Percentiles rank a stretch among this genome's conserved stretches.
Conservation (phyloP, 2,888 invertebrate species). For the Nysson spinosus region DNA sequence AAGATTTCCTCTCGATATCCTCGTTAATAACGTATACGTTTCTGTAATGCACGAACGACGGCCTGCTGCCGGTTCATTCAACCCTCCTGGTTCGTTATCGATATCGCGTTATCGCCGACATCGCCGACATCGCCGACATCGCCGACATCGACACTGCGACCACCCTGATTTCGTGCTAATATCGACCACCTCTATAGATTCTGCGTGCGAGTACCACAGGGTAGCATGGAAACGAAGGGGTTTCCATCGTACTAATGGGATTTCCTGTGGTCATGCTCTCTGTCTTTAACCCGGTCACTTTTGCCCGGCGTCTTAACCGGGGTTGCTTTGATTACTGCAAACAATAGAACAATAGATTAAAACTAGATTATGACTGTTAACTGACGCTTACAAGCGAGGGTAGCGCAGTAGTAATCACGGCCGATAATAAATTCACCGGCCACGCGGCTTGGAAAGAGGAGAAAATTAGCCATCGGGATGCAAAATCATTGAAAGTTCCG, state of each 20-base stretch:
- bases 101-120: conserved; percentile 49
- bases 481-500: conserved; percentile 29
- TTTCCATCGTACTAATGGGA: conserved; percentile 9
- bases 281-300: too few relatives aligned
- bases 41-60: conserved; percentile 1
- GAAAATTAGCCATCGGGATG: conserved; percentile 16
- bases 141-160: conserved; percentile 41
- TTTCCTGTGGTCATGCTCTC: conserved; percentile 17
- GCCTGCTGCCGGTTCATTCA: conserved; percentile 23
- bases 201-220: conserved; percentile 26
- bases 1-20: conserved; percentile 47
- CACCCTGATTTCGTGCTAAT: conserved; percentile 42
- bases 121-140: too few relatives aligned
- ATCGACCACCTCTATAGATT: conserved; percentile 45
- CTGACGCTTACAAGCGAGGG: too few relatives aligned
- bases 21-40: conserved; percentile 26
- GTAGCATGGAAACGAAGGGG: conserved; percentile 13
- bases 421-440: too few relatives aligned
- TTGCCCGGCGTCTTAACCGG: too few relatives aligned
- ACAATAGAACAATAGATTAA: too few relatives aligned
- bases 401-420: too few relatives aligned
- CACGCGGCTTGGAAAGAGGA: background rate
- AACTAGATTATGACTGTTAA: too few relatives aligned
- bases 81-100: conserved; percentile 43
- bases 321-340: too few relatives aligned